A percentile compares a stretch with the other conserved stretches of the same genome.
phyloP scores from a whole-genome alignment of 2,888 invertebrate genomes.

The Bursaphelenchus okinawaensis region DNA sequence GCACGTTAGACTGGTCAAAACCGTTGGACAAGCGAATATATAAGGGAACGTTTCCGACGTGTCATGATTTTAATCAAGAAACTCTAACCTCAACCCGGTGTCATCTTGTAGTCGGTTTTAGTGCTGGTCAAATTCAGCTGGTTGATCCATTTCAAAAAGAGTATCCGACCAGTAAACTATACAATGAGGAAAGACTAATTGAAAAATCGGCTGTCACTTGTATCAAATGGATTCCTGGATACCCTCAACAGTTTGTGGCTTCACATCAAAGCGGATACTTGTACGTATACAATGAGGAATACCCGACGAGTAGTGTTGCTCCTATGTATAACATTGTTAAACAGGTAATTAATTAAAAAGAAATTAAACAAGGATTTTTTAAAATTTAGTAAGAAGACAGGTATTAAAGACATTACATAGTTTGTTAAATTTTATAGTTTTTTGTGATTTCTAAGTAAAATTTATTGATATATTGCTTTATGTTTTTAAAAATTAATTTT shows the following conservation, averaged over 20 bases:
- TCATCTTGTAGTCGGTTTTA: slow-evolving; percentile 86
- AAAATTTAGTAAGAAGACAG: too few species aligned
- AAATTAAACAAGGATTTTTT: too few species aligned
- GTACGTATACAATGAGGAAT: slow-evolving; percentile 93
- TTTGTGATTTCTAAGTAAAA: too few species aligned
- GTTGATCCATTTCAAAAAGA: slow-evolving; percentile 95
- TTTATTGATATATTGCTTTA: too few species aligned
- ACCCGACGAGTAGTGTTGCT: slow-evolving; percentile 79
- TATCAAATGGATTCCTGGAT: slow-evolving; percentile 87
- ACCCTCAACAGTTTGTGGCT: slow-evolving; percentile 80
- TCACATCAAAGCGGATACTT: slow-evolving; percentile 92
- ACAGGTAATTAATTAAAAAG: slow-evolving; percentile 38
- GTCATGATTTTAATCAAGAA: slow-evolving; percentile 87
- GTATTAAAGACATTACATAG: too few species aligned
- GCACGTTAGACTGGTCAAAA: slow-evolving; percentile 90
- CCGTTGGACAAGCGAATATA: slow-evolving; percentile 96
- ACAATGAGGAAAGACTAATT: slow-evolving; percentile 90
- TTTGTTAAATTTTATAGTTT: too few species aligned
- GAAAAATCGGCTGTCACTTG: slow-evolving; percentile 93
- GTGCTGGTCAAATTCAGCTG: slow-evolving; percentile 93
- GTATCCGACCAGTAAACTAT: slow-evolving; percentile 54
- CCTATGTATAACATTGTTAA: slow-evolving; percentile 75
- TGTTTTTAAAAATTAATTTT: too few species aligned
- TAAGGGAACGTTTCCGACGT: slow-evolving; percentile 96
- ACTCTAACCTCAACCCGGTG: slow-evolving; percentile 49